phyloP scores from a whole-genome alignment of 2,888 invertebrate species.

The Boloria selene region DNA sequence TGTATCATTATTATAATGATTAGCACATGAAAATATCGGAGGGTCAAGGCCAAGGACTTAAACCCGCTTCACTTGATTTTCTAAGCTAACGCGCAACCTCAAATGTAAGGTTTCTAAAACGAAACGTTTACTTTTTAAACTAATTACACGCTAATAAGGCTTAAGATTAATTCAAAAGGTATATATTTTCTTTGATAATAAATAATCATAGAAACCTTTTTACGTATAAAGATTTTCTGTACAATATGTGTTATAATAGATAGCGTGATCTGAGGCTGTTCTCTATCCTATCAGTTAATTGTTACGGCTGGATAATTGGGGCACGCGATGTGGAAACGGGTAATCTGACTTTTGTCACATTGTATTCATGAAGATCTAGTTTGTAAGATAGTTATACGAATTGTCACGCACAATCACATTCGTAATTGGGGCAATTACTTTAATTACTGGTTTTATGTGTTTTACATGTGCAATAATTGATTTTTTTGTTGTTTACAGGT shows the following conservation, averaged over 20 bases:
- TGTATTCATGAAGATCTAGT: conserved; percentile 11
- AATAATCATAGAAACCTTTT: no score
- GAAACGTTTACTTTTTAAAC: no score
- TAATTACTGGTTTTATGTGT: background rate
- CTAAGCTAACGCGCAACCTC: no score
- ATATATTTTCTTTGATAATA: no score
- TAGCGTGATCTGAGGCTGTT: conserved; percentile 7
- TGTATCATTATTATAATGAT: no score
- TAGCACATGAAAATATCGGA: no score
- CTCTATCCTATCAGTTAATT: conserved; percentile 20
- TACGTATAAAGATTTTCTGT: background rate
- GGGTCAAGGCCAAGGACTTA: no score
- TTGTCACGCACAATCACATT: background rate
- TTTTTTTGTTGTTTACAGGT: conserved; percentile 12
- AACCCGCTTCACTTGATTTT: no score
- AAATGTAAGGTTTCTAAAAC: no score
- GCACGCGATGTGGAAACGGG: conserved; percentile 6
- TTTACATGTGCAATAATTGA: background rate
- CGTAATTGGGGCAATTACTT: background rate
- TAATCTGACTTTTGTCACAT: conserved; percentile 19
- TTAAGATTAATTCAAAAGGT: no score
- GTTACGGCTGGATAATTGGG: conserved; percentile 16
- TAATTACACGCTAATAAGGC: no score
- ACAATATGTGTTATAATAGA: background rate
- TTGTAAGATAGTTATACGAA: background rate